Evolutionary conservation across 1,140 invertebrate species (phyloP).

Genomic region (Scaptomyza pallida): DNA sequence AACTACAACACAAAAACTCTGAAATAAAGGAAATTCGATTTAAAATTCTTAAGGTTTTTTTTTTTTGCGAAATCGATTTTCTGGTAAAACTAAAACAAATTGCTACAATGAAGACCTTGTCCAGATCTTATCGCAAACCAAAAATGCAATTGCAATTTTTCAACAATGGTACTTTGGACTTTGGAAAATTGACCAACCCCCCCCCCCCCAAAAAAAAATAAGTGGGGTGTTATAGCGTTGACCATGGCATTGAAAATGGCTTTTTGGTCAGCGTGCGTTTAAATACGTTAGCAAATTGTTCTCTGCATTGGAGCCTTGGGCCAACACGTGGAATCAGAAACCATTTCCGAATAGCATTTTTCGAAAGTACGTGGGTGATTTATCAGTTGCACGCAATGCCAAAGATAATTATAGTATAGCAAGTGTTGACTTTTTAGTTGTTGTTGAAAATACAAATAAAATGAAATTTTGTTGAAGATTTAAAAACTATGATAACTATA

Average conservation of each 20-base stretch:
- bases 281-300: background rate
- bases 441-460: background rate
- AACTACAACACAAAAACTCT: background rate
- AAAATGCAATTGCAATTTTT: slow-evolving; percentile 60
- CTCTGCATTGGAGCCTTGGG: background rate
- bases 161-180: slow-evolving; percentile 13
- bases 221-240: slow-evolving; percentile 7
- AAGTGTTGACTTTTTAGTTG: slow-evolving; percentile 13
- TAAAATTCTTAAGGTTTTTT: slow-evolving; percentile 8
- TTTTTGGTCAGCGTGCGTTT: slow-evolving; percentile 38
- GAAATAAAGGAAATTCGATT: background rate
- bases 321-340: slow-evolving; percentile 9
- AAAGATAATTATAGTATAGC: slow-evolving; percentile 4
- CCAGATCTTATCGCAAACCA: slow-evolving; percentile 59
- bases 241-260: slow-evolving; percentile 33
- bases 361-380: slow-evolving; percentile 1
- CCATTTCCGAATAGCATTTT: slow-evolving; percentile 17
- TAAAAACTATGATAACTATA: background rate
- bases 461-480: background rate
- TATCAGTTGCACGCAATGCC: slow-evolving; percentile 15
- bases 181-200: background rate
- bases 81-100: too few species aligned
- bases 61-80: slow-evolving; percentile 44
- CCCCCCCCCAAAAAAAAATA: too few species aligned
- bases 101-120: slow-evolving; percentile 5